These are phyloP conservation scores for Coleophora deauratella DNA, from an alignment of 2,888 invertebrate genomes.

Conservation along the genomic window DNA sequence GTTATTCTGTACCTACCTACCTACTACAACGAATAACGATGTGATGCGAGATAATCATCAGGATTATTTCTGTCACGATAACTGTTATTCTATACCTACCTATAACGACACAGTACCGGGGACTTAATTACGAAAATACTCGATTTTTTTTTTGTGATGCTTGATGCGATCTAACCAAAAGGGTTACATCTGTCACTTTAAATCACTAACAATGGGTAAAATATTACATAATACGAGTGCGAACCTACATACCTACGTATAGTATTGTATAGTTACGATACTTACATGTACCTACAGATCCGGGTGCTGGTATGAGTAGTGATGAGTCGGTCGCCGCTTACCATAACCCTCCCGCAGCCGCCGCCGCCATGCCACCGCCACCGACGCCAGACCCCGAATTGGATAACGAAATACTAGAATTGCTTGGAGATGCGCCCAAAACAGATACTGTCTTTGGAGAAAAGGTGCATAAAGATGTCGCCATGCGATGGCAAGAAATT, in stretches of 20 bases:
- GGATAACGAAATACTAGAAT: neutral
- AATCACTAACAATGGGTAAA: too few relatives aligned
- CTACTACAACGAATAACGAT: neutral
- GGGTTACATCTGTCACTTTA: too few relatives aligned
- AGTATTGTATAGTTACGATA: too few relatives aligned
- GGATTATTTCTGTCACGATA: constrained; percentile 5
- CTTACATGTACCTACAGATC: too few relatives aligned
- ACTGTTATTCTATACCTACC: neutral
- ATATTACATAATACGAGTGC: too few relatives aligned
- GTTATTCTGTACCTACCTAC: neutral
- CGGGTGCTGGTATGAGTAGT: too few relatives aligned
- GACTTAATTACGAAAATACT: too few relatives aligned
- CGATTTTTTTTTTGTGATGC: too few relatives aligned
- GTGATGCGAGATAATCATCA: constrained; percentile 3
- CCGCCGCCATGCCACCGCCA: neutral
- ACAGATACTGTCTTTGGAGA: neutral
- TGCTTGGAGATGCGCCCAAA: constrained; percentile 1
- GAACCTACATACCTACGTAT: too few relatives aligned
- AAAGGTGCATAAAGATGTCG: neutral
- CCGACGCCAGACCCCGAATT: neutral
- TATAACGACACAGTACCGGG: too few relatives aligned
- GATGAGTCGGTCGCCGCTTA: neutral
- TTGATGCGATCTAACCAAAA: too few relatives aligned
- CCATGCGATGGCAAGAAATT: constrained; percentile 2
- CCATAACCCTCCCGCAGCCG: neutral